Conservation (phyloP, 2,888 invertebrate genomes). For the Rhagophthalmus giganteus region DNA sequence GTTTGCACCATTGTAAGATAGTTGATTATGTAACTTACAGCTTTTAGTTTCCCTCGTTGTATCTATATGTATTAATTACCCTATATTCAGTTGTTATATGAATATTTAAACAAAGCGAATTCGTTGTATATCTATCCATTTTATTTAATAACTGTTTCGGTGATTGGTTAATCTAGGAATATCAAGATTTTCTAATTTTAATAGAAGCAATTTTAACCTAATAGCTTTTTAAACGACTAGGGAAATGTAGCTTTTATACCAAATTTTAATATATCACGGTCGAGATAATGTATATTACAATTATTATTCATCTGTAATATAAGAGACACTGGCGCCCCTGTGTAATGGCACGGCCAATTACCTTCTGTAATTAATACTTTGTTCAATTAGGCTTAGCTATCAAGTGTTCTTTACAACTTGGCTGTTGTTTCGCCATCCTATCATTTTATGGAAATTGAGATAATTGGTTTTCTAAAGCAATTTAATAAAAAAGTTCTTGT, state of each 20-base stretch:
- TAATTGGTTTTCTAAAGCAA: constrained; percentile 23
- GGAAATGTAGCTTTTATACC: not conserved
- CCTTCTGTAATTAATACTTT: constrained; percentile 34
- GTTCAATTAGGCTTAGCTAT: constrained; percentile 22
- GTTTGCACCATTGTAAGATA: constrained; percentile 1
- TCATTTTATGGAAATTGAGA: constrained; percentile 23
- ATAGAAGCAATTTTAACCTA: not conserved
- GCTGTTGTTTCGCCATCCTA: constrained; percentile 18
- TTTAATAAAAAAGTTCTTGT: not conserved
- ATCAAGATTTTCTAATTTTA: not conserved
- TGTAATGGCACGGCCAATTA: constrained; percentile 33
- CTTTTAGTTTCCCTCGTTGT: no score
- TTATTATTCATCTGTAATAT: constrained; percentile 26
- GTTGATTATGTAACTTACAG: constrained; percentile 1
- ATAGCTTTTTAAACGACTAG: not conserved
- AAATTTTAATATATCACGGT: not conserved
- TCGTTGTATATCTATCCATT: no score
- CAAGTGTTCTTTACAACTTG: constrained; percentile 20
- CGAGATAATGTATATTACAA: constrained; percentile 11
- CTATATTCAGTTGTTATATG: no score
- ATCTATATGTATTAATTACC: not conserved
- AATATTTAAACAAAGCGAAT: no score
- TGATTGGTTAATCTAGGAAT: no score
- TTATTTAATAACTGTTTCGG: no score
- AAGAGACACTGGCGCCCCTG: constrained; percentile 29